Evolutionary conservation across 2,888 invertebrate species (phyloP).

Genomic region (Invenusta paracnida): DNA sequence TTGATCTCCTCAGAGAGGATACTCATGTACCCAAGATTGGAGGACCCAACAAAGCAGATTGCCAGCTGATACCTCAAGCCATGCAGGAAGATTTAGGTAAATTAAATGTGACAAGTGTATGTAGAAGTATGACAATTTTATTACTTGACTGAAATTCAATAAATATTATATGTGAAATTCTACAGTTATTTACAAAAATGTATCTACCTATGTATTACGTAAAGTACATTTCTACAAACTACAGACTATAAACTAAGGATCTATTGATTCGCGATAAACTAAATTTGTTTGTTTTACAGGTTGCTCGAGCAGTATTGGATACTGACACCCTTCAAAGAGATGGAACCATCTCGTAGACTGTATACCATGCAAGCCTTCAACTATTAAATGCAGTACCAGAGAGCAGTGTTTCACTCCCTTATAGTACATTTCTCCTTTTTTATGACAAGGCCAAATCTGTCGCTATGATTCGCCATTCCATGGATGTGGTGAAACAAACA

Average conservation of each 20-base stretch:
- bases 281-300: background rate
- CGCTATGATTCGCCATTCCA: background rate
- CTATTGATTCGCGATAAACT: background rate
- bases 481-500: background rate
- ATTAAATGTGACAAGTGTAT: background rate
- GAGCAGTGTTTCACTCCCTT: background rate
- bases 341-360: background rate
- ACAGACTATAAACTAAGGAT: background rate
- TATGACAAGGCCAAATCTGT: background rate
- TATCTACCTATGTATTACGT: background rate
- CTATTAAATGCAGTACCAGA: background rate
- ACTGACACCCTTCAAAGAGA: background rate
- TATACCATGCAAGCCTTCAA: background rate
- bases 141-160: background rate
- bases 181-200: background rate
- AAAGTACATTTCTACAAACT: background rate
- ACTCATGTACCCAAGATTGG: background rate
- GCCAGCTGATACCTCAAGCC: too few species aligned
- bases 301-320: background rate
- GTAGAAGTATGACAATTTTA: background rate
- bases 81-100: background rate
- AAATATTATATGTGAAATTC: background rate
- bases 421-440: background rate
- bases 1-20: background rate
- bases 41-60: background rate